phyloP scores from a whole-genome alignment of 2,797 vertebrate species.

The Spizella passerina region DNA sequence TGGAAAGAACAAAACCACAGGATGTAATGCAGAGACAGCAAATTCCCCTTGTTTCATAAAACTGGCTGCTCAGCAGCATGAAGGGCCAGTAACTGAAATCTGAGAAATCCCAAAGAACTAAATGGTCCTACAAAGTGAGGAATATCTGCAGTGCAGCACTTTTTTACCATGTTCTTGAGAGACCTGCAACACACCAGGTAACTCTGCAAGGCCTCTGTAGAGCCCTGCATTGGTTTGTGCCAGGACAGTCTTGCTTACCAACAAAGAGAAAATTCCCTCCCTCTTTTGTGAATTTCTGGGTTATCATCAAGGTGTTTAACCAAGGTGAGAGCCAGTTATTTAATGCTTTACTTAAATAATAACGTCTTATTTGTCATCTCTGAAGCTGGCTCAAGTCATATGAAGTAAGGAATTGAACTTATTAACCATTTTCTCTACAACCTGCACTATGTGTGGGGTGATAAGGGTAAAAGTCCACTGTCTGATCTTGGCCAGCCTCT shows the following conservation, averaged over 20 bases:
- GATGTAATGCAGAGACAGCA: background rate
- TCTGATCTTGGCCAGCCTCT: background rate
- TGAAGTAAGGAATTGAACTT: background rate
- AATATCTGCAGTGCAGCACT: background rate
- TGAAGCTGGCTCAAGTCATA: background rate
- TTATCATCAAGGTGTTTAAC: background rate
- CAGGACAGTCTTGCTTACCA: background rate
- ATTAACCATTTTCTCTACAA: background rate
- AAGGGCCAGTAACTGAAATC: background rate
- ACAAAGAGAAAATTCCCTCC: background rate
- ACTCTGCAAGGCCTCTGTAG: background rate
- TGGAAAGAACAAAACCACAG: background rate
- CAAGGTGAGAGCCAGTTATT: background rate
- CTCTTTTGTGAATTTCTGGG: background rate
- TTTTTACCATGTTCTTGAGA: background rate
- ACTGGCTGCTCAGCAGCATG: background rate
- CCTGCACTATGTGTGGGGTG: background rate
- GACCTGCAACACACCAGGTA: background rate
- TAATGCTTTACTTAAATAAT: background rate
- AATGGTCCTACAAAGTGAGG: fast-evolving
- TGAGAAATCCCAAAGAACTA: background rate
- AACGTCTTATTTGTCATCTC: background rate
- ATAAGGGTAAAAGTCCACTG: background rate
- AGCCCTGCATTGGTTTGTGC: background rate
- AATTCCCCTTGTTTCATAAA: background rate